Percentiles rank a stretch among this genome's conserved stretches.
phyloP scores from a whole-genome alignment of 2,888 invertebrate species.

The Eupithecia subfuscata region DNA sequence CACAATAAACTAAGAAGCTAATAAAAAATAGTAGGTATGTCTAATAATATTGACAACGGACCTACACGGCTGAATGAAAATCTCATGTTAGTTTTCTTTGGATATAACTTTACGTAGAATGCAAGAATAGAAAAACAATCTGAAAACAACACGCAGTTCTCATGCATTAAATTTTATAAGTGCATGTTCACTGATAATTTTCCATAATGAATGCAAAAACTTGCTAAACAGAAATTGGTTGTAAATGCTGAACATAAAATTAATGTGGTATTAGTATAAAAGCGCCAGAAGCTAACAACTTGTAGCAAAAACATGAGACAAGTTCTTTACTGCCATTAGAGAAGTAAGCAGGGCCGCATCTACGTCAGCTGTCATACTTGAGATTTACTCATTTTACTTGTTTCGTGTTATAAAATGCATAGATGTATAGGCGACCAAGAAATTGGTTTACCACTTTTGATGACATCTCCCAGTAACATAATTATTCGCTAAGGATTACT shows the following conservation, averaged over 20 bases:
- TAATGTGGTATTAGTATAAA: conserved; percentile 14
- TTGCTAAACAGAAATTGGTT: conserved; percentile 17
- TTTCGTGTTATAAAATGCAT: background rate
- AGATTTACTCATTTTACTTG: background rate
- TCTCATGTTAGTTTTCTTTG: background rate
- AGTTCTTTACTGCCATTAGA: conserved; percentile 28
- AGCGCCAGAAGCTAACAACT: conserved; percentile 19
- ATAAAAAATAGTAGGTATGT: background rate
- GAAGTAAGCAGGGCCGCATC: conserved; percentile 18
- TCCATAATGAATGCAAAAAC: conserved; percentile 8
- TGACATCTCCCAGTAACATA: too few species aligned
- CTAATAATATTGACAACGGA: background rate
- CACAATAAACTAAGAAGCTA: too few species aligned
- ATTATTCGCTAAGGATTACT: too few species aligned
- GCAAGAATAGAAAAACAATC: background rate
- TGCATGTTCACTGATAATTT: conserved; percentile 5
- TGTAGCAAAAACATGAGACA: conserved; percentile 31
- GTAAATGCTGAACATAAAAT: conserved; percentile 16
- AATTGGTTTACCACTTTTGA: too few species aligned
- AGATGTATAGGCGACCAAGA: too few species aligned
- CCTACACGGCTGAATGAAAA: background rate
- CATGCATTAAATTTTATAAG: background rate
- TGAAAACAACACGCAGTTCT: background rate
- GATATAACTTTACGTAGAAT: background rate
- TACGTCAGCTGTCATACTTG: background rate